Evolutionary conservation across 2,888 invertebrate species (phyloP), one percentile per base, ranked within the genome.

Genomic region (Cosmopolites sordidus): DNA sequence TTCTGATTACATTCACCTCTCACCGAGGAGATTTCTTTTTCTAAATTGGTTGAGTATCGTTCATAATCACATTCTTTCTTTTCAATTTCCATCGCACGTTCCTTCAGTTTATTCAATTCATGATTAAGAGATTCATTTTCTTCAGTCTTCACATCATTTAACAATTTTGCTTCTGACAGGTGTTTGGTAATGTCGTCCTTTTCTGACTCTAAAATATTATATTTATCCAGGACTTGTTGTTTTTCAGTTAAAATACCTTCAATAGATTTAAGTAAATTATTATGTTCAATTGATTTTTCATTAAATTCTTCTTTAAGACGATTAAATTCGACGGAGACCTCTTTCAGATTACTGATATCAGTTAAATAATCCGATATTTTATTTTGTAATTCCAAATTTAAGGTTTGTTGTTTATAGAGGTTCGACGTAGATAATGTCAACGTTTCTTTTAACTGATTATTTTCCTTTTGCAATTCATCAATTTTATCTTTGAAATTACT

Each of bases 271-370:
- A 43, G 12, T 22, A 43, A 43, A 12, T 43, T 43, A 9, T 43
- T 22, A 27, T 22, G 27, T 43, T 43, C 43, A 12, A 33, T 12
- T n/a, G 33, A 6, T 33, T 33, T 33, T n/a, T 33, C n/a, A 33
- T 12, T 33, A 4, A 12, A 33, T 6, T 11, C 3, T 33, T 33
- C 12, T n/a, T 33, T 33, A 33, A 33, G 8, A 33, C 4, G 3
- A 6, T 33, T 33, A 33, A 33, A 11, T n/a, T 33, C 33, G 2
- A 33, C 11, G 12, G 33, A 5, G n/a, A 6, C 33, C 11, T 33
- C 33, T 33, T 33, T 33, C 12, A 33, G 11, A n/a, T 11, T 12
- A 12, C 5, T 12, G 3, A 33, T 33, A 9, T 33, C 33, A n/a
- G 33, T 12, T 11, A 33, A 2, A 33, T 12, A 33, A 9, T 33